Base-by-base conservation (phyloP, 2,113 vertebrate species). In the Gasterosteus nipponicus region DNA sequence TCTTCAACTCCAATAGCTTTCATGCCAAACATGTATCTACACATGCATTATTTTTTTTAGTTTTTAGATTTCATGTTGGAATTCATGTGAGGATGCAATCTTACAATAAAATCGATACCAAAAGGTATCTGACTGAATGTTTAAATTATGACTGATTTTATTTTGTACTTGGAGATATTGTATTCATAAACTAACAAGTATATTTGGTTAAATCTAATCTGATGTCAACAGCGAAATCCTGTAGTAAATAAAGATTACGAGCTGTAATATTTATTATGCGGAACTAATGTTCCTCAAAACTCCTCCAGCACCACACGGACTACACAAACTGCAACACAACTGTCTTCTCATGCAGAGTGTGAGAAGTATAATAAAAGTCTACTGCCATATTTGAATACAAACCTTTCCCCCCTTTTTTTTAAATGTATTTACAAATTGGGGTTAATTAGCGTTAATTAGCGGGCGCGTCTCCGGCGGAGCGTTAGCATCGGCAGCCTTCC, bases 281-380 rank as follows among this genome's bases (percentile, higher is more conserved):
- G 90, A 91, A 91, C 88, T 53, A 78, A 65, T 54, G 1, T 53
- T 38, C 0, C 22, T 53, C 9, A 53, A 10, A 10, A 9, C 22
- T 8, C 4, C 0, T 1, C 0, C 31, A 22, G 35, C 44, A 46
- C 60, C 14, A 12, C 3, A 39, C 75, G 82, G 80, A 80, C 77
- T 1, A 7, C 0, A 11, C 10, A 38, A 33, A 54, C 4, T 5
- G 89, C 0, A 66, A 78, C 80, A 82, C 88, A 35, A 4, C 0
- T 1, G 0, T 2, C 33, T 10, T 7, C 54, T 69, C 82, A 82
- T 47, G 82, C 77, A 62, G 16, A n/a, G 12, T 44, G 11, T 53
- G 12, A 49, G 0, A 12, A 15, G 6, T 14, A 8, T 18, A 8
- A 60, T 53, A 0, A 0, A 44, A 11, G 29, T 41, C 2, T 8